Evolutionary conservation across 2,797 vertebrate species (phyloP).

Genomic region (Graptemys geographica): DNA sequence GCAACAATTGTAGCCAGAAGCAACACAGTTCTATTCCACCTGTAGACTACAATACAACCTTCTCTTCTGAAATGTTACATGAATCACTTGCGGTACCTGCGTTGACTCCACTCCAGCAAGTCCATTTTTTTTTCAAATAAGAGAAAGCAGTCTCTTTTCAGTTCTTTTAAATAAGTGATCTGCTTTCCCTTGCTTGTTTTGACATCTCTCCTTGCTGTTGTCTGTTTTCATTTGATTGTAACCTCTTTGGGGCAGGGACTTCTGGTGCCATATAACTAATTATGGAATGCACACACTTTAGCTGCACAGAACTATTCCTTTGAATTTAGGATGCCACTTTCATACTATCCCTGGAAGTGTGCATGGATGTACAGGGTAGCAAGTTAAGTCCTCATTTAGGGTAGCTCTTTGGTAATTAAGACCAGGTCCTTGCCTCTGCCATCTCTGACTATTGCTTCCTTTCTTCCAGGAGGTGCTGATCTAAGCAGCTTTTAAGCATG

Average conservation of each 20-base stretch:
- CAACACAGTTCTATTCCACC: accelerated
- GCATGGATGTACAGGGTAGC: not conserved
- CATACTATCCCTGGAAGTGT: accelerated
- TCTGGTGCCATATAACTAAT: not conserved
- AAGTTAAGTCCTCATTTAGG: not conserved
- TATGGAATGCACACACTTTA: not conserved
- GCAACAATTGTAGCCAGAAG: not conserved
- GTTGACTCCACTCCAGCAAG: not conserved
- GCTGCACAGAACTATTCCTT: not conserved
- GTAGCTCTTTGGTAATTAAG: not conserved
- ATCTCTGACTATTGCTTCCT: not conserved
- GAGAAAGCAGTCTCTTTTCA: not conserved
- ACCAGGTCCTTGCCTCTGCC: not conserved
- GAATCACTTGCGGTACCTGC: not conserved
- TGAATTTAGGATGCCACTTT: not conserved
- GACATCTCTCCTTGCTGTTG: not conserved
- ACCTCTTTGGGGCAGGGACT: too few relatives aligned
- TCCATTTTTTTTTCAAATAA: not conserved
- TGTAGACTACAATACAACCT: not conserved
- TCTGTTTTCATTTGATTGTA: accelerated
- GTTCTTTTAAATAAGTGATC: too few relatives aligned
- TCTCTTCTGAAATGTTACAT: not conserved
- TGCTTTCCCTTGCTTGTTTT: not conserved
- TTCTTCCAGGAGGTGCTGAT: not conserved
- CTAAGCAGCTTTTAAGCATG: not conserved